A percentile compares a stretch with the other conserved stretches of the same genome.
Evolutionary conservation across 2,113 vertebrate species (phyloP).

Genomic region (Coregonus clupeaformis): DNA sequence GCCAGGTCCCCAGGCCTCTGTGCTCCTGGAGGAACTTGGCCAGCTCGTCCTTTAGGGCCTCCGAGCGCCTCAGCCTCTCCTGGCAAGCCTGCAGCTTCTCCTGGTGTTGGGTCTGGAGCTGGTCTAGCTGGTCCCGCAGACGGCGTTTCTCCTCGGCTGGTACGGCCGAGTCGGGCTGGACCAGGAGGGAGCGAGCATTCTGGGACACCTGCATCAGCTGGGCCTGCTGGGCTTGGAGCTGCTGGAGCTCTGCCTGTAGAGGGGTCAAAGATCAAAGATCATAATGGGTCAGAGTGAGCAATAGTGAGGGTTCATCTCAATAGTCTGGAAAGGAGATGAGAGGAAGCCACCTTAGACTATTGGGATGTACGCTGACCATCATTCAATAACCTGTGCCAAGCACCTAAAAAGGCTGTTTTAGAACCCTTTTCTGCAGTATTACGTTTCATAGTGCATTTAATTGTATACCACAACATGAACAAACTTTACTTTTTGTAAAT

Average conservation of each 20-base stretch:
- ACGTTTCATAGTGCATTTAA: too few relatives aligned
- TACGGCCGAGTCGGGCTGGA: constrained; percentile 80
- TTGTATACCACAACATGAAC: not conserved
- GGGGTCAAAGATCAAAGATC: not conserved
- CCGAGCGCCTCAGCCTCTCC: constrained; percentile 77
- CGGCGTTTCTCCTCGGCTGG: constrained; percentile 72
- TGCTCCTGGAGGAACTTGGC: constrained; percentile 90
- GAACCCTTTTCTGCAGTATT: constrained; percentile 21
- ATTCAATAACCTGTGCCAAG: too few relatives aligned
- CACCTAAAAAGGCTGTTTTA: constrained; percentile 57
- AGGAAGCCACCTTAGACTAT: too few relatives aligned
- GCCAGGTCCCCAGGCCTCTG: constrained; percentile 81
- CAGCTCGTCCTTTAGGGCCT: constrained; percentile 85
- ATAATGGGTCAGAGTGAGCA: not conserved
- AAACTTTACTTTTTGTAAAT: not conserved
- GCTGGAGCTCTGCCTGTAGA: constrained; percentile 80
- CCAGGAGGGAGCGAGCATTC: constrained; percentile 83
- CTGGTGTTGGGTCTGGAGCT: constrained; percentile 80
- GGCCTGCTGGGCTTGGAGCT: constrained; percentile 90
- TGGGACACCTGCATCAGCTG: constrained; percentile 85
- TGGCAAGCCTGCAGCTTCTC: constrained; percentile 77
- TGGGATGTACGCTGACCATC: too few relatives aligned
- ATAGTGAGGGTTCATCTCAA: not conserved
- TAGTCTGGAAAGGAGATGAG: too few relatives aligned
- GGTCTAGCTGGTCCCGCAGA: constrained; percentile 74